Evolutionary conservation across 1,140 invertebrate genomes (phyloP), one percentile per base, ranked within the genome.

Genomic region (Semibalanus balanoides): DNA sequence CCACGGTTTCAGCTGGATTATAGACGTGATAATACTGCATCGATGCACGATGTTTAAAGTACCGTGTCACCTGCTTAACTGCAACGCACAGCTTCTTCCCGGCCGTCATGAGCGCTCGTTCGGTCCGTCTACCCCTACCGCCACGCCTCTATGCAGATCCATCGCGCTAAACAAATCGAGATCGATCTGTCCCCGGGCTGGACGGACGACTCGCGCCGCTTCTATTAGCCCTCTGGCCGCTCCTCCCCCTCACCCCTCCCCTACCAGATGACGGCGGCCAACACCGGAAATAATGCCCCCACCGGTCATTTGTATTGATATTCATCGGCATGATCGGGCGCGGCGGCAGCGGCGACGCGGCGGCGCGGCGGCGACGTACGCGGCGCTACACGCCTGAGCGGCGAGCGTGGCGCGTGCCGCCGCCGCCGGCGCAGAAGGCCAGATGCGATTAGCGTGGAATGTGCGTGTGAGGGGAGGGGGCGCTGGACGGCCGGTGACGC

Each of bases 251-350:
- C 51, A 25, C 14, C 22, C 51, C 14, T 64, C 51, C 11, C 11
- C 51, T 11, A 19, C 51, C 51, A 64, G 51, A 64, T 64, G 51
- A 64, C 51, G 9, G 14, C 51, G 22, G 51, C 22, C 51, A 25
- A 25, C 51, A 64, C 51, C 51, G 51, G 51, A 64, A 64, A 64
- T 64, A 64, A 64, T 64, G 51, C 51, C 51, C 51, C 51, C 22
- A 25, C 51, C 51, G 51, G 51, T 64, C 51, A 64, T 64, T 64
- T 64, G 51, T 64, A 64, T 64, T 64, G 51, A 64, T 64, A 64
- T 64, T 64, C 51, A 64, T 64, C 51, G 51, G 51, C 51, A 64
- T 64, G 51, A 64, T 64, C 51, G 51, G 22, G 51, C 51, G 22
- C 22, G 14, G 51, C 51, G 51, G 1, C 11, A 19, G 51, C 51